Percentiles rank a stretch among this genome's conserved stretches.
Evolutionary conservation across 2,888 invertebrate genomes (phyloP).

Genomic region (Aspidiotus destructor): DNA sequence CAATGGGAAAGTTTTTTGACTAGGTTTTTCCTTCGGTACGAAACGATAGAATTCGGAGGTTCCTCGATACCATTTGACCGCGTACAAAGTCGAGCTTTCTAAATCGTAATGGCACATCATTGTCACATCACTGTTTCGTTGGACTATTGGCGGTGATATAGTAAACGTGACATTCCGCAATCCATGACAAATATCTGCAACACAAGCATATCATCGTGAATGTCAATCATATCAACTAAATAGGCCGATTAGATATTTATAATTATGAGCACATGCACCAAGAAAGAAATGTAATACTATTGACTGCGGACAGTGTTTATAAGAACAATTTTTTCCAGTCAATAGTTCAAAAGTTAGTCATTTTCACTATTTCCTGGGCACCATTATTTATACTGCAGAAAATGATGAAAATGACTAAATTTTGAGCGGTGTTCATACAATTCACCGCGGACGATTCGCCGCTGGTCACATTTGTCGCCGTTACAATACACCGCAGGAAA

Average conservation of each 20-base stretch:
- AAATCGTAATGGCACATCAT: conserved; percentile 67
- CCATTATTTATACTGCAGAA: too few relatives aligned
- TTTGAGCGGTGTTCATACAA: too few relatives aligned
- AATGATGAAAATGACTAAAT: too few relatives aligned
- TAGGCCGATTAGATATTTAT: not conserved
- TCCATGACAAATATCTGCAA: conserved; percentile 50
- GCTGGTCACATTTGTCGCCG: too few relatives aligned
- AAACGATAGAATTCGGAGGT: conserved; percentile 73
- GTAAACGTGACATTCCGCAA: conserved; percentile 61
- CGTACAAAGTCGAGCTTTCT: conserved; percentile 64
- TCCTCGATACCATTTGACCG: conserved; percentile 81
- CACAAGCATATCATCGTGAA: not conserved
- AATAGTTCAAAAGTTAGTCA: too few relatives aligned
- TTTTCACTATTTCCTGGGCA: too few relatives aligned
- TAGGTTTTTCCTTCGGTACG: conserved; percentile 63
- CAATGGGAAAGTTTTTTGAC: conserved; percentile 62
- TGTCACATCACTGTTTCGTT: conserved; percentile 57
- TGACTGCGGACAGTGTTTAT: too few relatives aligned
- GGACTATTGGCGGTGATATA: conserved; percentile 59
- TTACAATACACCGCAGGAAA: too few relatives aligned
- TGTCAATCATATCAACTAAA: not conserved
- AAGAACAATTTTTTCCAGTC: too few relatives aligned
- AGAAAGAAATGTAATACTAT: too few relatives aligned
- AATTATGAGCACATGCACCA: not conserved
- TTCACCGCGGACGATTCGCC: too few relatives aligned